Percentiles rank a stretch among this genome's conserved stretches.
Conservation (phyloP, 2,113 vertebrate genomes). For the Plectropomus leopardus region DNA sequence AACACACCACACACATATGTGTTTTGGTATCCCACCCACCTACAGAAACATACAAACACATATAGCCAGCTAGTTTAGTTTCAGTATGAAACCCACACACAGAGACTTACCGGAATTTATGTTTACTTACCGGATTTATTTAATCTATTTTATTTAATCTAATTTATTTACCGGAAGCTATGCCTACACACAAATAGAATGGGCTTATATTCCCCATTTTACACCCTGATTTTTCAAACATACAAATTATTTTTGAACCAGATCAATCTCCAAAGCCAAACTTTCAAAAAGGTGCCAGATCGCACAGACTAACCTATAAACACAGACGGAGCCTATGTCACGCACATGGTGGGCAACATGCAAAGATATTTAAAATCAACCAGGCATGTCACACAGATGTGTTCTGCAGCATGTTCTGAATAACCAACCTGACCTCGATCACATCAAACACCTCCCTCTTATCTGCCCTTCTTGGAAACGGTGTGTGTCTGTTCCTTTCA, state of each 20-base stretch:
- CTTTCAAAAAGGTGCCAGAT: not conserved
- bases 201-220: constrained; percentile 2
- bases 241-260: constrained; percentile 8
- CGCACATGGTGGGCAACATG: not conserved
- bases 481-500: not conserved
- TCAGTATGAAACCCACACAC: constrained; percentile 18
- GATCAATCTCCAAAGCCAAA: not conserved
- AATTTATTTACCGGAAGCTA: too few species aligned
- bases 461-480: constrained; percentile 29
- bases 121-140: too few species aligned
- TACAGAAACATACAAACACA: not conserved
- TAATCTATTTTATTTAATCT: too few species aligned
- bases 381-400: constrained; percentile 23
- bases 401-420: constrained; percentile 24
- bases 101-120: constrained; percentile 11
- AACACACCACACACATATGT: not conserved
- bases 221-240: not conserved
- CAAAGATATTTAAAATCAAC: constrained; percentile 13
- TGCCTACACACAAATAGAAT: not conserved
- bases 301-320: not conserved
- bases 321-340: constrained; percentile 5
- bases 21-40: constrained; percentile 17
- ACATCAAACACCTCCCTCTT: not conserved
- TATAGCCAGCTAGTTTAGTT: constrained; percentile 23
- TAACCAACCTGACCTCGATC: not conserved